A percentile compares a stretch with the other conserved stretches of the same genome.
phyloP scores from a whole-genome alignment of 2,888 invertebrate species.

The Anoncus sp. region DNA sequence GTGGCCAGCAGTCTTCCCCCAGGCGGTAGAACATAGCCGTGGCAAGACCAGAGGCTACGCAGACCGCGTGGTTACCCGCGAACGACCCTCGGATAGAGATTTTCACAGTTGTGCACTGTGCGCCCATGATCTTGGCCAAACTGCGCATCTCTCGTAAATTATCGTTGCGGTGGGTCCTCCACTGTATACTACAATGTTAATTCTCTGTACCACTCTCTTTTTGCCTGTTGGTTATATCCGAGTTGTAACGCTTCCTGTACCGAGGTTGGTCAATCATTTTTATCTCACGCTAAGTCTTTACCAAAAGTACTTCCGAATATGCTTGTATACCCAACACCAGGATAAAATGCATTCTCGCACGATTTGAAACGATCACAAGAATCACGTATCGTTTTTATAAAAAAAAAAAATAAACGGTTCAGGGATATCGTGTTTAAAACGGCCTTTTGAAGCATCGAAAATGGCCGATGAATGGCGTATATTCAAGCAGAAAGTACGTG shows the following conservation, averaged over 20 bases:
- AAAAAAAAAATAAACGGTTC: neutral
- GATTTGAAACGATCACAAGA: neutral
- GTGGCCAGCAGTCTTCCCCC: constrained; percentile 12
- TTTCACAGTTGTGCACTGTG: constrained; percentile 56
- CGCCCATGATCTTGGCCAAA: constrained; percentile 32
- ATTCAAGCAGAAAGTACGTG: neutral
- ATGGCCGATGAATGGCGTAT: neutral
- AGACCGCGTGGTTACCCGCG: constrained; percentile 52
- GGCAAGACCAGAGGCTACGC: constrained; percentile 34
- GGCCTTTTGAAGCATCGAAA: neutral
- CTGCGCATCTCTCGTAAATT: constrained; percentile 54
- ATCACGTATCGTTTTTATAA: neutral
- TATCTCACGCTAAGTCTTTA: too few relatives aligned
- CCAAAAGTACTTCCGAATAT: too few relatives aligned
- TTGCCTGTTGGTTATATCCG: neutral
- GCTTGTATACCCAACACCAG: neutral
- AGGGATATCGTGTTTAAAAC: neutral
- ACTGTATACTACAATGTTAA: constrained; percentile 20
- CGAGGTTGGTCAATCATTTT: constrained; percentile 5
- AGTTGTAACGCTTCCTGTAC: constrained; percentile 2
- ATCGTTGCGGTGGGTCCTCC: constrained; percentile 41
- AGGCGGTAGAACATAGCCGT: constrained; percentile 28
- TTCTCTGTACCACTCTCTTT: constrained; percentile 24
- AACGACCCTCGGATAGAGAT: constrained; percentile 63
- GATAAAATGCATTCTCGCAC: neutral